Percentiles rank a stretch among this genome's conserved stretches.
Evolutionary conservation across 2,888 invertebrate species (phyloP).

Genomic region (Lomographa bimaculata): DNA sequence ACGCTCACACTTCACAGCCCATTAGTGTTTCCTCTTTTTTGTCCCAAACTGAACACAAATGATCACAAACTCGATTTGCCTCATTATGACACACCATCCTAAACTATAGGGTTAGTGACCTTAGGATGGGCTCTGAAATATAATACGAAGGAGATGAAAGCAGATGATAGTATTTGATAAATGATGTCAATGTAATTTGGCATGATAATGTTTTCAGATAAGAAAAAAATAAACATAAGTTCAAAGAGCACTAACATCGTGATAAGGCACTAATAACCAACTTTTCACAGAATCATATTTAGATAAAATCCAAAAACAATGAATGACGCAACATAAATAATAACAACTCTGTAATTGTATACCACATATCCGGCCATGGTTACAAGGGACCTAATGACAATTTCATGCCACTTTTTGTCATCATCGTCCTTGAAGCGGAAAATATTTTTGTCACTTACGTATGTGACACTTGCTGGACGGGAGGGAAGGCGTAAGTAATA

Average conservation of each 20-base stretch:
- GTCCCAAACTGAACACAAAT: conserved; percentile 18
- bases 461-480: conserved; percentile 1
- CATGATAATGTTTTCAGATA: background rate
- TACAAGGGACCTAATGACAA: conserved; percentile 13
- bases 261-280: too few relatives aligned
- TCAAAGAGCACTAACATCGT: too few relatives aligned
- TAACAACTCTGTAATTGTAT: conserved; percentile 6
- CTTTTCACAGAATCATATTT: too few relatives aligned
- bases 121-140: conserved; percentile 5
- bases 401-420: conserved; percentile 19
- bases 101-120: conserved; percentile 20
- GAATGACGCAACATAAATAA: background rate
- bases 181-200: conserved; percentile 3
- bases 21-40: conserved; percentile 41
- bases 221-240: background rate
- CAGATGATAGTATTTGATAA: background rate
- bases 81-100: conserved; percentile 23
- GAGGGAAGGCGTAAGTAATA: conserved; percentile 21
- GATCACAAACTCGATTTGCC: conserved; percentile 22
- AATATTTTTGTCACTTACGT: conserved; percentile 5
- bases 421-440: conserved; percentile 6
- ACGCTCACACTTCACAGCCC: conserved; percentile 40
- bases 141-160: conserved; percentile 7
- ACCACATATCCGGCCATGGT: conserved; percentile 9
- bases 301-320: too few relatives aligned